phyloP scores from a whole-genome alignment of 2,113 vertebrate genomes.

The Nycticorax nycticorax region DNA sequence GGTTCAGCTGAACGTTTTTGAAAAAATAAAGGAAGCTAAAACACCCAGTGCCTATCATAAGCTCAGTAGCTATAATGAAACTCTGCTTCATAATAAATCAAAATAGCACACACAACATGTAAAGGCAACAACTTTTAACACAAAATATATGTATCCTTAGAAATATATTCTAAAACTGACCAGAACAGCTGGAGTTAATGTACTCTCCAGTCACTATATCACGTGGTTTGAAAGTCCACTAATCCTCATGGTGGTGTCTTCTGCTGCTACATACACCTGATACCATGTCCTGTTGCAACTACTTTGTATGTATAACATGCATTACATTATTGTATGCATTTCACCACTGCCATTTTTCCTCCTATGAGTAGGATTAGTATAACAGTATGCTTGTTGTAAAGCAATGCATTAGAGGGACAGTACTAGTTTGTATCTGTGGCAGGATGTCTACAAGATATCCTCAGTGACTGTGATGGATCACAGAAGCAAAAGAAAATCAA shows the following conservation, averaged over 20 bases:
- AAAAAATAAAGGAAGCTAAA: not conserved
- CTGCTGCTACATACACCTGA: not conserved
- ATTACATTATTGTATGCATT: not conserved
- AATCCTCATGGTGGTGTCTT: not conserved
- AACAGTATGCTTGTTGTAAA: not conserved
- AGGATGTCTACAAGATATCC: not conserved
- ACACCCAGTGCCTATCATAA: not conserved
- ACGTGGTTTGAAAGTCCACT: not conserved
- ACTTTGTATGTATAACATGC: not conserved
- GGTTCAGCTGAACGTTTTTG: not conserved
- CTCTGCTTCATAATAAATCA: not conserved
- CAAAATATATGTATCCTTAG: not conserved
- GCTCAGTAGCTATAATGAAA: not conserved
- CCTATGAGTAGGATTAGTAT: not conserved
- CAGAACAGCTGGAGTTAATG: not conserved
- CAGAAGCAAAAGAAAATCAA: not conserved
- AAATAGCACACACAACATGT: not conserved
- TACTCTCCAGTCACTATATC: not conserved
- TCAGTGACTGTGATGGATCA: not conserved
- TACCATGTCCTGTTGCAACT: not conserved
- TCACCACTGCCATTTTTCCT: not conserved
- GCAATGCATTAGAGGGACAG: not conserved
- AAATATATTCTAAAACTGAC: not conserved
- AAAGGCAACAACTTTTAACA: not conserved
- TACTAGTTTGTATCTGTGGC: not conserved